phyloP scores from a whole-genome alignment of 2,888 invertebrate species.

The Asteroscopus sphinx region DNA sequence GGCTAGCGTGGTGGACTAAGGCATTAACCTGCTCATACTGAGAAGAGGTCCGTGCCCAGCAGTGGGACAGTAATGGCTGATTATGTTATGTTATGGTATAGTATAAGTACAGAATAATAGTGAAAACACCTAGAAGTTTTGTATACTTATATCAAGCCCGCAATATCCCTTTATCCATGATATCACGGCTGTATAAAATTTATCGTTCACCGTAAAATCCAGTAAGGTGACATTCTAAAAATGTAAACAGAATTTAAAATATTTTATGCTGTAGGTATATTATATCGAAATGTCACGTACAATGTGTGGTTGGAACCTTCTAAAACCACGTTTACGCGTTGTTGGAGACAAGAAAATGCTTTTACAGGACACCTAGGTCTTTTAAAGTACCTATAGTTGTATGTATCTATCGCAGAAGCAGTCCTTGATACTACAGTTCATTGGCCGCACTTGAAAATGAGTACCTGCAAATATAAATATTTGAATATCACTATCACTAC shows the following conservation, averaged over 20 bases:
- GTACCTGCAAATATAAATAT: neutral
- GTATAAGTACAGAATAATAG: too few species aligned
- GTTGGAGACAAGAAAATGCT: constrained; percentile 50
- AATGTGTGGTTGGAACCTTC: constrained; percentile 14
- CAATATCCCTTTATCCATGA: constrained; percentile 2
- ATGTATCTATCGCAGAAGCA: constrained; percentile 4
- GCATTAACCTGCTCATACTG: too few species aligned
- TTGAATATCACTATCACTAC: too few species aligned
- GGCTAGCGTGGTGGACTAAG: too few species aligned
- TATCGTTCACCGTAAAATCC: constrained; percentile 22
- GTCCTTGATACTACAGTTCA: neutral
- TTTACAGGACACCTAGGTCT: constrained; percentile 33
- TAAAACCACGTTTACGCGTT: constrained; percentile 30
- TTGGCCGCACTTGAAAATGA: neutral
- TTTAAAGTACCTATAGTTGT: constrained; percentile 18
- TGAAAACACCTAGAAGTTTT: neutral
- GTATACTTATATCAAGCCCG: neutral
- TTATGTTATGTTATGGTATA: too few species aligned
- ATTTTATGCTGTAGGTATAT: constrained; percentile 11
- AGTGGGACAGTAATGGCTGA: too few species aligned
- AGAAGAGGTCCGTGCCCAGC: too few species aligned
- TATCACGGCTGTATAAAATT: constrained; percentile 10
- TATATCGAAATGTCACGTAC: constrained; percentile 33
- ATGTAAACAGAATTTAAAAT: constrained; percentile 29
- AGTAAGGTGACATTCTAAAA: constrained; percentile 4